phyloP scores from a whole-genome alignment of 2,797 vertebrate species.

The Pseudochirops corinnae region DNA sequence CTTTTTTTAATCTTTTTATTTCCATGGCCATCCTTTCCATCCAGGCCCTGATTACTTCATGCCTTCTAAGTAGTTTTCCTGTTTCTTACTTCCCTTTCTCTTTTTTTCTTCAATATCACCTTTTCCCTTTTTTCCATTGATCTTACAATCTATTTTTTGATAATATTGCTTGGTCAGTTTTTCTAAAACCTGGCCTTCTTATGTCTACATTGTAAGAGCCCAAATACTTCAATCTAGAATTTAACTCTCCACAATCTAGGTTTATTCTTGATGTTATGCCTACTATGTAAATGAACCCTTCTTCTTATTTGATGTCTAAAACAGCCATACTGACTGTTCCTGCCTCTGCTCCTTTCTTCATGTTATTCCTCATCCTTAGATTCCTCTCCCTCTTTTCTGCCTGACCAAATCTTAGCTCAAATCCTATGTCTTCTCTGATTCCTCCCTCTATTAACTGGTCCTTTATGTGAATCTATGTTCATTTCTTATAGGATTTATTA shows the following conservation, averaged over 20 bases:
- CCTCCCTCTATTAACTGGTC: not conserved
- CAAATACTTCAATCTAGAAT: not conserved
- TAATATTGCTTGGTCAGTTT: not conserved
- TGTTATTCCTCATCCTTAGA: not conserved
- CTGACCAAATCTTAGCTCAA: not conserved
- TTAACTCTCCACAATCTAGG: not conserved
- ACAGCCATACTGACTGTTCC: not conserved
- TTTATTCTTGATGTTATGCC: not conserved
- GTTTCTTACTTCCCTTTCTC: not conserved
- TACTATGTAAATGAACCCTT: not conserved
- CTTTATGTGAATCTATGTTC: not conserved
- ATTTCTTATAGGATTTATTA: not conserved
- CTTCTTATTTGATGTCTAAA: not conserved
- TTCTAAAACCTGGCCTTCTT: not conserved
- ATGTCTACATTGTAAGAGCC: not conserved
- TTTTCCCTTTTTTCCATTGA: not conserved
- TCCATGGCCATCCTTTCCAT: not conserved
- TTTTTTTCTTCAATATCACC: not conserved
- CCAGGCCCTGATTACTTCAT: not conserved
- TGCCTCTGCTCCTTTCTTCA: not conserved
- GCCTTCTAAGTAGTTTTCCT: not conserved
- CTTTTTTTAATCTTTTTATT: not conserved
- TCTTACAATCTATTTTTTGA: not conserved
- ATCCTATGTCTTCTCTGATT: not conserved
- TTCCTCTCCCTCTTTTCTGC: not conserved